Base-by-base conservation (phyloP, 2,888 invertebrate species). In the Cetonia aurata region DNA sequence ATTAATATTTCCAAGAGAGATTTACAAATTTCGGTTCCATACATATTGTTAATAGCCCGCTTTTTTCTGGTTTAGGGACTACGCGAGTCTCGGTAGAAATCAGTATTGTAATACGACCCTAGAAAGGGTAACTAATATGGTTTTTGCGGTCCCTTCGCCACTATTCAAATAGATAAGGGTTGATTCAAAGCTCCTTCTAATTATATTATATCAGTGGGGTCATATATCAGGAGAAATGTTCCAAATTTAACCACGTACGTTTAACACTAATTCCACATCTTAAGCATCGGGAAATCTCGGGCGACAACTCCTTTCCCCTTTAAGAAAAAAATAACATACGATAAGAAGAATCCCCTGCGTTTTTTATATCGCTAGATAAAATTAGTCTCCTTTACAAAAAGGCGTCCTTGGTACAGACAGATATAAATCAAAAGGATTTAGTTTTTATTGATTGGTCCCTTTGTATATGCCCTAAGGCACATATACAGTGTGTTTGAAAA, bases 111-210 rank as follows among this genome's bases (percentile, higher is more conserved):
- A 82, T 80, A 78, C 76, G 79, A 81, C 78, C 80, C 79, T 76
- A 79, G 80, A 83, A 83, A 82, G 83, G 83, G 82, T 82, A 83
- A 83, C 82, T 83, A 83, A 83, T 83, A 82, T 79, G 82, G 82
- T 84, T 84, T 84, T 83, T 83, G 83, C 83, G 79, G 81, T 80
- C 83, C 82, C 82, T 82, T 80, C 80, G 75, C 82, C 80, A 83
- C 83, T 83, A 84, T 82, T 83, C 83, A 83, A 83, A 83, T 83
- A 84, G 83, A 84, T 83, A 83, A 83, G 83, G 83, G 83, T 81
- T 80, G 81, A 82, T 81, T 81, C 82, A 82, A 81, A 83, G 82
- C 83, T 83, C 80, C 80, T 82, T 81, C 83, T 84, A 84, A 83
- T 84, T 83, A 83, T 83, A 83, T 83, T 84, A 83, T 83, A 83